Conservation (phyloP, 1,140 invertebrate species). For the Dendroctonus ponderosae region DNA sequence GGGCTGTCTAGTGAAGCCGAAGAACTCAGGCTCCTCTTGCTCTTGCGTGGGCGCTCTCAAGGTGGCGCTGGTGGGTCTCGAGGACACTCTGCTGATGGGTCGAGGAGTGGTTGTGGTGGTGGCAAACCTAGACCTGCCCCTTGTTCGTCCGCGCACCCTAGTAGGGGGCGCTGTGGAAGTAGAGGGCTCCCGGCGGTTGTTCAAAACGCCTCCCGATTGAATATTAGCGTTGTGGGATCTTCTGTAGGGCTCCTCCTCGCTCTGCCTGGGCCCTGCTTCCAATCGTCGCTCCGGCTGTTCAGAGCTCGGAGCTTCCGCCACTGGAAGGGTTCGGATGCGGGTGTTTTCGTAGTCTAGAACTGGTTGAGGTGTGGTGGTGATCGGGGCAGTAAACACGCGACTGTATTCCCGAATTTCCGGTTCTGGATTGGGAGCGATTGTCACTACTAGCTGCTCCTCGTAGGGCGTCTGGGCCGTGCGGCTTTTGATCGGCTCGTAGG, state of each 20-base stretch:
- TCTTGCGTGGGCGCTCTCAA: slow-evolving; percentile 17
- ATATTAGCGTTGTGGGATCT: slow-evolving; percentile 33
- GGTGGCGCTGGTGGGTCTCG: slow-evolving; percentile 37
- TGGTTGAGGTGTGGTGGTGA: neutral
- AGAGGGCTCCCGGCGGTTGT: slow-evolving; percentile 27
- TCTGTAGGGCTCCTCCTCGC: slow-evolving; percentile 18
- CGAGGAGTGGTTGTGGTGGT: slow-evolving; percentile 45
- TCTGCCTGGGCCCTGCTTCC: neutral
- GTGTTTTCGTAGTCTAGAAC: slow-evolving; percentile 29
- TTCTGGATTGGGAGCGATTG: slow-evolving; percentile 7
- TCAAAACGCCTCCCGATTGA: slow-evolving; percentile 31
- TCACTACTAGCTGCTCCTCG: slow-evolving; percentile 29
- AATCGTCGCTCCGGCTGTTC: neutral
- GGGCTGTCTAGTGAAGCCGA: slow-evolving; percentile 47
- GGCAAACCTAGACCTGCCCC: slow-evolving; percentile 44
- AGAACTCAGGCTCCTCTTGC: slow-evolving; percentile 46
- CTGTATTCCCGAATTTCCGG: slow-evolving; percentile 23
- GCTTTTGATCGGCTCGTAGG: neutral
- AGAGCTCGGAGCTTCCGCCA: neutral
- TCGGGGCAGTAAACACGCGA: neutral
- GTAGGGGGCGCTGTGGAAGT: slow-evolving; percentile 4
- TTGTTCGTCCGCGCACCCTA: slow-evolving; percentile 27
- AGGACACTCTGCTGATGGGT: slow-evolving; percentile 37
- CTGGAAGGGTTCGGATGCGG: neutral
- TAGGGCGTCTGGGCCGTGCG: neutral